Base-by-base conservation (phyloP, 2,888 invertebrate genomes). In the Andricus quercusramuli region DNA sequence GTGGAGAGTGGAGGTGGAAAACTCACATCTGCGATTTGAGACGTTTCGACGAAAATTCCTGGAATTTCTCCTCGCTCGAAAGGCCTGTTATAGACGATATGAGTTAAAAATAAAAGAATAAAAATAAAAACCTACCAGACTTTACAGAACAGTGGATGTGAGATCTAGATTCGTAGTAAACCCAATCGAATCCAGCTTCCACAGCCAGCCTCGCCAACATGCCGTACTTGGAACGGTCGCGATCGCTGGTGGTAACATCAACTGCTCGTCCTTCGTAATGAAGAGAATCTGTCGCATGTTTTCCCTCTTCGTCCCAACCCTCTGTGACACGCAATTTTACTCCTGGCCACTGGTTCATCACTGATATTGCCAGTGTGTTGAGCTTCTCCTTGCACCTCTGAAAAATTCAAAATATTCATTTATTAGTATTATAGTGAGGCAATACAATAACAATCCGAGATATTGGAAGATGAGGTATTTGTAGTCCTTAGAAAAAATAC, bases 291-390 rank as follows among this genome's bases (percentile, higher is more conserved):
- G 95, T 94, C 80, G 95, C 94, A 92, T 97, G 96, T 80, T 95
- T 95, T 85, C 95, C 95, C 90, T 97, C 97, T 92, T 98, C 98
- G 91, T 98, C 98, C 98, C 98, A 99, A 79, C 98, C 98, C 93
- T 99, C 99, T 85, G 97, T 98, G 84, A 99, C 99, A 80, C 98
- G 94, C 88, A 99, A 94, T 88, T 96, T 95, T 83, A 98, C 96
- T n/a, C 98, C 97, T 0, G 98, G 98, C 99, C 99, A 99, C 93
- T 98, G 97, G 94, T 99, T 99, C 98, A 98, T 98, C 93, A 99
- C 99, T 89, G 97, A 97, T 91, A 98, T 97, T 80, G 99, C 98
- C 91, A 99, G 94, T 81, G 97, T 97, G 94, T 98, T 98, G 89
- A 99, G 94, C 93, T 97, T 98, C 94, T 99, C 99, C 93, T 97